phyloP scores from a whole-genome alignment of 2,797 vertebrate species.

The Apodemus agrarius region DNA sequence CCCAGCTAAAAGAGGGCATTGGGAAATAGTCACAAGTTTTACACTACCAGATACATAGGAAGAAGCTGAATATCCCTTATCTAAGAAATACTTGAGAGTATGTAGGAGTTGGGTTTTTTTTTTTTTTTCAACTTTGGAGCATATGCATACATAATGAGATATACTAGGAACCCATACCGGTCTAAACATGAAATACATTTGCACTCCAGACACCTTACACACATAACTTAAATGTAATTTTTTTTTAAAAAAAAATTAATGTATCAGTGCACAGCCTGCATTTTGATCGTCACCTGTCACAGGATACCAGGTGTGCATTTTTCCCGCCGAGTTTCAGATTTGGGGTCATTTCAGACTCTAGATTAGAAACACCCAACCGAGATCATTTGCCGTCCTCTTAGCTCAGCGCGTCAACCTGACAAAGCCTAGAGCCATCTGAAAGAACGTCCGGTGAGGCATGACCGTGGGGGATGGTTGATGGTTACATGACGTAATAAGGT shows the following conservation, averaged over 20 bases:
- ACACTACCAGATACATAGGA: neutral
- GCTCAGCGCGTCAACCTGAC: neutral
- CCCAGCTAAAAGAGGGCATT: neutral
- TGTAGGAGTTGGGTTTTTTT: neutral
- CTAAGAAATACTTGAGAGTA: neutral
- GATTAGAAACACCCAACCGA: neutral
- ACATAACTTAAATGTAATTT: neutral
- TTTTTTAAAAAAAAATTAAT: neutral
- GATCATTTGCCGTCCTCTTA: neutral
- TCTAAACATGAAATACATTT: neutral
- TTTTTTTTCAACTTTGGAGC: neutral
- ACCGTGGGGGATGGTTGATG: neutral
- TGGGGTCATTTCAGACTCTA: neutral
- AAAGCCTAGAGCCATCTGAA: neutral
- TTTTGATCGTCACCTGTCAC: neutral
- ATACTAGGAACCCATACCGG: neutral
- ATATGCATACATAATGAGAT: neutral
- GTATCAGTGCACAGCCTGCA: neutral
- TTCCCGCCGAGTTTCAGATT: neutral
- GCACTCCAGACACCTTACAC: neutral
- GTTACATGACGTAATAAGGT: neutral
- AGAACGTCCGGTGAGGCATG: neutral
- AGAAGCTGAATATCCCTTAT: neutral
- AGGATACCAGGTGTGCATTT: neutral
- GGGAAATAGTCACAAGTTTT: neutral